Evolutionary conservation across 2,797 vertebrate species (phyloP).

Genomic region (Hippopotamyrus pictus): DNA sequence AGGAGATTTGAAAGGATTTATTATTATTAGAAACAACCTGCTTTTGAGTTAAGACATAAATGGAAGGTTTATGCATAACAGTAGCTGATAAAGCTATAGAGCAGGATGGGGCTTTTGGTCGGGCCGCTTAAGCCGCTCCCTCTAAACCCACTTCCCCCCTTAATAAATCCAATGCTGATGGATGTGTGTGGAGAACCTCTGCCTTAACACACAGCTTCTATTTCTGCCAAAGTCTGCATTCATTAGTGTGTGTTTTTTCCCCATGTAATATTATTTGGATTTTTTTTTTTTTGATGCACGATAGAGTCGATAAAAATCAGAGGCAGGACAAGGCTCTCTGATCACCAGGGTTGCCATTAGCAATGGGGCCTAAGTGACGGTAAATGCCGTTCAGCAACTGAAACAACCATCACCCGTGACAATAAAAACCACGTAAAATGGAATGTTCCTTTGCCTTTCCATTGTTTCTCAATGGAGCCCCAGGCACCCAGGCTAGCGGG

Average conservation of each 20-base stretch:
- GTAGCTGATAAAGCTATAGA: not conserved
- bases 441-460: not conserved
- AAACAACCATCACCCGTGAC: not conserved
- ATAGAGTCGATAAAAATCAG: constrained; percentile 3
- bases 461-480: not conserved
- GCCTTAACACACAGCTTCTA: not conserved
- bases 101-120: not conserved
- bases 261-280: not conserved
- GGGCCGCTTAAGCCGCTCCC: not conserved
- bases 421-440: not conserved
- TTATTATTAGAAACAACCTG: not conserved
- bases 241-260: not conserved
- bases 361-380: not conserved
- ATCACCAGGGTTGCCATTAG: not conserved
- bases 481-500: not conserved
- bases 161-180: not conserved
- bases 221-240: not conserved
- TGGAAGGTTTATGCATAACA: not conserved
- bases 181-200: not conserved
- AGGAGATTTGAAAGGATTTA: no score
- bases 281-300: not conserved
- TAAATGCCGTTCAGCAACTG: not conserved
- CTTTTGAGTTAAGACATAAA: not conserved
- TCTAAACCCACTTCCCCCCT: not conserved
- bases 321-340: not conserved